Evolutionary conservation across 2,888 invertebrate genomes (phyloP), one percentile per base, ranked within the genome.

Genomic region (Tubulanus polymorphus): DNA sequence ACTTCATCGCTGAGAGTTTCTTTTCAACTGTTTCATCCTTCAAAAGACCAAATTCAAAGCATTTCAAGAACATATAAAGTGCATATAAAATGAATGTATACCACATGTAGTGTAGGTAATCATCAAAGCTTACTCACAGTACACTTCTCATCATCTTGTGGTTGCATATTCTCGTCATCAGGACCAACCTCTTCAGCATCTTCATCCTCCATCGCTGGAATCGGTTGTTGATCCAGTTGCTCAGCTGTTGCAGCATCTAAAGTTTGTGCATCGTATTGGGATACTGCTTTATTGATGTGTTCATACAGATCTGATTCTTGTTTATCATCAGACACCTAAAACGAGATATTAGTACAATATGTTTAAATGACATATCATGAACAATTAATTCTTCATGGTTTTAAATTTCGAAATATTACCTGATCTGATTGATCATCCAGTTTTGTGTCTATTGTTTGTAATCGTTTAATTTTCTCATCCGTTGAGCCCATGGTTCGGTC

Each of bases 271-370:
- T 90, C 88, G 61, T 84, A 65, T n/a, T 67, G 64, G 0, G 59
- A 53, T 57, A 88, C 87, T 0, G 89, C 86, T 63, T 91, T 88
- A 69, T 88, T 87, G 2, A 93, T 87, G 73, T 93, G 93, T 73
- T 93, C 89, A 78, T 88, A 92, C 60, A 88, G 84, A 57, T 89
- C 88, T 2, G 81, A 74, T 20, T 30, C 51, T 3, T 53, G 45
- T 20, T 37, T 32, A 6, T 23, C 10, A 25, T 47, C 15, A 8
- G n/a, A 8, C 15, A 48, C 23, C 47, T 23, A 47, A n/a, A 35
- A 41, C 1, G 35, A 20, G 12, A 47, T 18, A 10, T 27, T n/a
- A n/a, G n/a, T n/a, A n/a, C n/a, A n/a, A n/a, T n/a, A n/a, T n/a
- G n/a, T n/a, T n/a, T n/a, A n/a, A n/a, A n/a, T n/a, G n/a, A n/a